phyloP scores from a whole-genome alignment of 2,113 vertebrate genomes.

The Gymnorhina tibicen region DNA sequence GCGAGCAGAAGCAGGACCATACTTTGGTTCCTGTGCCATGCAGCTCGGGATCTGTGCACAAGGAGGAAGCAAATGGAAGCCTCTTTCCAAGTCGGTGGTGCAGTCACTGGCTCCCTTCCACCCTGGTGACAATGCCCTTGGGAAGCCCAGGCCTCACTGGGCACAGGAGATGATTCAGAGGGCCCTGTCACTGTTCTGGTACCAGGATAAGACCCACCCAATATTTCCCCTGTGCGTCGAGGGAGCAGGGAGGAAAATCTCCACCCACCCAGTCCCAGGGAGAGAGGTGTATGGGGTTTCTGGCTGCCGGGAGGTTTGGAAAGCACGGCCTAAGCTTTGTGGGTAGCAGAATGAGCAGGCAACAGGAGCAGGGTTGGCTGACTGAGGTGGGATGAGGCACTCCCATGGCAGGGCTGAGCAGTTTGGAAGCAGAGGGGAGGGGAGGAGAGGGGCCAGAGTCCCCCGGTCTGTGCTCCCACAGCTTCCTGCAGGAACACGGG shows the following conservation, averaged over 20 bases:
- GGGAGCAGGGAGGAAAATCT: background rate
- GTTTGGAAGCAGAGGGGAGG: background rate
- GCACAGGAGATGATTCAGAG: background rate
- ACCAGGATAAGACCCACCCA: background rate
- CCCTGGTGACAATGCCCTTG: background rate
- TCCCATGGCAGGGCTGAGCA: background rate
- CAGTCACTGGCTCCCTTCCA: background rate
- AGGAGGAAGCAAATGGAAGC: background rate
- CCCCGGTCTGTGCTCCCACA: background rate
- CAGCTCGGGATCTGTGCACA: background rate
- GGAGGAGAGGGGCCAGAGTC: background rate
- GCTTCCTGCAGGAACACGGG: background rate
- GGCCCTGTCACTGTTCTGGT: background rate
- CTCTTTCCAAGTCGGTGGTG: background rate
- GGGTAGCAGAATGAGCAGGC: background rate
- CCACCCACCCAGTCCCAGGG: background rate
- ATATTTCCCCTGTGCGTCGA: rapidly evolving
- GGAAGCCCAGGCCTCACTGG: background rate
- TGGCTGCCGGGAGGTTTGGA: background rate
- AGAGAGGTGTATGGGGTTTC: background rate
- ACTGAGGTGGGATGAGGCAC: background rate
- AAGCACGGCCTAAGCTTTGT: background rate
- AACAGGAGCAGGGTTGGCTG: background rate
- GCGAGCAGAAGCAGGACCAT: background rate
- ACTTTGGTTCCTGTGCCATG: background rate